Evolutionary conservation across 1,140 invertebrate genomes (phyloP).

Genomic region (Zaprionus africanus): DNA sequence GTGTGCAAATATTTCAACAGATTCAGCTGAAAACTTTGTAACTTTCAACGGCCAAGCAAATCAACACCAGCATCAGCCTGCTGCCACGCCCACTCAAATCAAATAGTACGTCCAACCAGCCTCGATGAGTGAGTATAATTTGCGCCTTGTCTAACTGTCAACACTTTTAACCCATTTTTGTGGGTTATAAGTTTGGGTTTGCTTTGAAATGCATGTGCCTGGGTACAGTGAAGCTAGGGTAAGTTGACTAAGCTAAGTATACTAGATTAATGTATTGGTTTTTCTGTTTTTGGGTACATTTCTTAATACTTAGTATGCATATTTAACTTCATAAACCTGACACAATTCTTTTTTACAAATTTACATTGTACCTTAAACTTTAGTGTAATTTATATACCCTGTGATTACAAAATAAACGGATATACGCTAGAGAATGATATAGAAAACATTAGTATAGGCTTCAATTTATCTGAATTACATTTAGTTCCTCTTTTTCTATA

Average conservation of each 20-base stretch:
- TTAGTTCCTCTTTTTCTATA: too few species aligned
- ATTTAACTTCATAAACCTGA: not conserved
- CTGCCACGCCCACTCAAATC: slow-evolving; percentile 39
- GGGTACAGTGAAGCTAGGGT: slow-evolving; percentile 33
- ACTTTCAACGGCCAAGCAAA: slow-evolving; percentile 57
- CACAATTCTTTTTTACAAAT: not conserved
- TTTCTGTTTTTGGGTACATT: too few species aligned
- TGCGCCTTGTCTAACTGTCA: slow-evolving; percentile 78
- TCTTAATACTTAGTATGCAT: too few species aligned
- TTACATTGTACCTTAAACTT: slow-evolving; percentile 11
- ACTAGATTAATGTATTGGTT: too few species aligned
- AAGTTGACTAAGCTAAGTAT: not conserved
- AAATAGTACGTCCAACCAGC: slow-evolving; percentile 46
- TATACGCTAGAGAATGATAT: not conserved
- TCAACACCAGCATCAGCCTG: slow-evolving; percentile 47
- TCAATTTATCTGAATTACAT: not conserved
- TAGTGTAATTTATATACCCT: slow-evolving; percentile 15
- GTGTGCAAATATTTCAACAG: slow-evolving; percentile 78
- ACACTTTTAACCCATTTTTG: slow-evolving; percentile 81
- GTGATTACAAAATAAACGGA: not conserved
- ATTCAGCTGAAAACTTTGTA: slow-evolving; percentile 51
- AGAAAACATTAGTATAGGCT: not conserved
- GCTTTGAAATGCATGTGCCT: slow-evolving; percentile 34
- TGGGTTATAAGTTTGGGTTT: slow-evolving; percentile 61
- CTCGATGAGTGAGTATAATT: slow-evolving; percentile 69